Evolutionary conservation across 2,113 vertebrate species (phyloP).

Genomic region (Pelecanus crispus): DNA sequence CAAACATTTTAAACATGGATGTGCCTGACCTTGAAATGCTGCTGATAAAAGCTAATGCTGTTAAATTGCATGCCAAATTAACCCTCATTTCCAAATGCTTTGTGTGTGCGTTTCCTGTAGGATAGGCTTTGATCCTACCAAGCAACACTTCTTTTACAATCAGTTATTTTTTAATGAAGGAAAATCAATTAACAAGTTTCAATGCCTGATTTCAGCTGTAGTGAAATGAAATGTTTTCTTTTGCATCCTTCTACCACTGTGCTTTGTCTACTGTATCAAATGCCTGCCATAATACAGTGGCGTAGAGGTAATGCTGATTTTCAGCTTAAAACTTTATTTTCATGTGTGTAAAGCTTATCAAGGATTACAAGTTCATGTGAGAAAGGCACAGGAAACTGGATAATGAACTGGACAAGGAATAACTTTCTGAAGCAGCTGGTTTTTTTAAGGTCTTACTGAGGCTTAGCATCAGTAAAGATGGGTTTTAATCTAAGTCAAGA

Average conservation of each 20-base stretch:
- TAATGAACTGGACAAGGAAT: not conserved
- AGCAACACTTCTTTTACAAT: slow-evolving; percentile 28
- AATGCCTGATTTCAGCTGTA: not conserved
- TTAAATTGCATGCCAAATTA: slow-evolving; percentile 73
- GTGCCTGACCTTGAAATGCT: slow-evolving; percentile 74
- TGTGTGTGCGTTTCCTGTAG: slow-evolving; percentile 43
- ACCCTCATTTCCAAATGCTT: slow-evolving; percentile 58
- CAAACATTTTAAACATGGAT: slow-evolving; percentile 17
- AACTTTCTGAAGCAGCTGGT: not conserved
- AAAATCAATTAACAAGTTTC: slow-evolving; percentile 5
- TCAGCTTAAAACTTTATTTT: not conserved
- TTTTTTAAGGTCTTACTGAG: not conserved
- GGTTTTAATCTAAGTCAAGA: not conserved
- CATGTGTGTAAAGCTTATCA: not conserved
- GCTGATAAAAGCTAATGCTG: slow-evolving; percentile 80
- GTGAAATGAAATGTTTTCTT: not conserved
- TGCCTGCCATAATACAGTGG: not conserved
- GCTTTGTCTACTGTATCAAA: not conserved
- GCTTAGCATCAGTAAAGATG: not conserved
- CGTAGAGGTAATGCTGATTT: not conserved
- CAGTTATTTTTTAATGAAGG: slow-evolving; percentile 50
- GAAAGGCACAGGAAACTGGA: not conserved
- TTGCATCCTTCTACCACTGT: not conserved
- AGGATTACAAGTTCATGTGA: not conserved
- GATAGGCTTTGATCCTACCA: slow-evolving; percentile 50